Conservation (phyloP, 2,797 vertebrate species). For the Morelia viridis region DNA sequence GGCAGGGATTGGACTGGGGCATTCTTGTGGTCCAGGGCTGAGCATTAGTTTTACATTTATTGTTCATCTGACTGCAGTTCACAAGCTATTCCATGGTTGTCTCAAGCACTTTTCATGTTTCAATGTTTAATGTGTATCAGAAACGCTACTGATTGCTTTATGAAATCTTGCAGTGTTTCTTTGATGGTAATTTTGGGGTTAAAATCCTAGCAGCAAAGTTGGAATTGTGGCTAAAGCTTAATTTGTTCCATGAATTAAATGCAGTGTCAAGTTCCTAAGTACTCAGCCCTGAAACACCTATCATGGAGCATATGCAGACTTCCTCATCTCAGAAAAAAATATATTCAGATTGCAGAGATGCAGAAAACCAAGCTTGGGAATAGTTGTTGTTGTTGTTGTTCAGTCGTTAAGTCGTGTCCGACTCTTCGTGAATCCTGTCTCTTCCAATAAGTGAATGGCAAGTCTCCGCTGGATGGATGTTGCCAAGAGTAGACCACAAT, state of each 20-base stretch:
- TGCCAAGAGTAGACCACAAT: background rate
- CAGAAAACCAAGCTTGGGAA: background rate
- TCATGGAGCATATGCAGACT: background rate
- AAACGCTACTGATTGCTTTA: background rate
- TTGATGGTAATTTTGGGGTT: background rate
- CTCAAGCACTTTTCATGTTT: background rate
- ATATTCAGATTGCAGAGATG: background rate
- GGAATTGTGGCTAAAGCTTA: background rate
- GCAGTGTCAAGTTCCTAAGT: background rate
- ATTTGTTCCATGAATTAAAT: background rate
- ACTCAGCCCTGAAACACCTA: background rate
- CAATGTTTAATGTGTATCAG: background rate
- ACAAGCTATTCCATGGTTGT: background rate
- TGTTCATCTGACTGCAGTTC: background rate
- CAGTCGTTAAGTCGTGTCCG: no score
- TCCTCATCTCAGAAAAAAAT: background rate
- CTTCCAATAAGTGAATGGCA: background rate
- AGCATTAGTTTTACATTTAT: background rate
- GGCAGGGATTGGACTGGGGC: background rate
- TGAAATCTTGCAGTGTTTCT: background rate
- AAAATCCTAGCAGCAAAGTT: background rate
- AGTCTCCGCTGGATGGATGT: background rate
- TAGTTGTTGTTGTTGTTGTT: no score
- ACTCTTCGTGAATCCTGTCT: background rate
- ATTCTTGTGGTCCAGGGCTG: background rate